Conservation (phyloP, 2,113 vertebrate species). For the Nettapus auritus region DNA sequence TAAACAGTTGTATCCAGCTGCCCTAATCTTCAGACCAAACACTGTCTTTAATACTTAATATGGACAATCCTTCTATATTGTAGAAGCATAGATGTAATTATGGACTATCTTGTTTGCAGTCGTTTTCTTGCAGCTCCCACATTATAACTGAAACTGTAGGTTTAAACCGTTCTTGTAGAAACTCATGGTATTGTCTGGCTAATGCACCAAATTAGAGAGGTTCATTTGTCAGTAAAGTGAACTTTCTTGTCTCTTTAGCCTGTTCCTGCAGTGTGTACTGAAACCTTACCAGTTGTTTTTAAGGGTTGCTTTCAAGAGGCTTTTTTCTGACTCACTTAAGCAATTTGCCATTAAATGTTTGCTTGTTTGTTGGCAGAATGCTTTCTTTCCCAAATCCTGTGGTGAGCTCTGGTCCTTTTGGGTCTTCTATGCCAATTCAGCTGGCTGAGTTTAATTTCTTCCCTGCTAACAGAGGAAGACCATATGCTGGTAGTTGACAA, state of each 20-base stretch:
- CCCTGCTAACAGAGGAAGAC: slow-evolving; percentile 9
- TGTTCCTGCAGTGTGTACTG: not conserved
- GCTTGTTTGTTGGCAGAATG: slow-evolving; percentile 27
- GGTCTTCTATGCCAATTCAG: not conserved
- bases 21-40: not conserved
- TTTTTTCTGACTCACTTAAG: not conserved
- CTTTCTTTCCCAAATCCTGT: not conserved
- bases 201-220: not conserved
- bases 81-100: not conserved
- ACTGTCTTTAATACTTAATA: not conserved
- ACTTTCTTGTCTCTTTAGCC: not conserved
- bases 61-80: not conserved
- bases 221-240: not conserved
- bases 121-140: not conserved
- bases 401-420: not conserved
- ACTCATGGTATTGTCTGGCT: not conserved
- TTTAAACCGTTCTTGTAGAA: not conserved
- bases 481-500: slow-evolving; percentile 35
- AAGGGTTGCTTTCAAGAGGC: not conserved
- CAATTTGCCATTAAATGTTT: not conserved
- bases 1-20: not conserved
- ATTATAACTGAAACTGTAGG: not conserved
- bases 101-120: not conserved
- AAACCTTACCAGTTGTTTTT: not conserved
- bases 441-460: slow-evolving; percentile 31